Conservation (phyloP, 2,113 vertebrate genomes). For the Craseonycteris thonglongyai region DNA sequence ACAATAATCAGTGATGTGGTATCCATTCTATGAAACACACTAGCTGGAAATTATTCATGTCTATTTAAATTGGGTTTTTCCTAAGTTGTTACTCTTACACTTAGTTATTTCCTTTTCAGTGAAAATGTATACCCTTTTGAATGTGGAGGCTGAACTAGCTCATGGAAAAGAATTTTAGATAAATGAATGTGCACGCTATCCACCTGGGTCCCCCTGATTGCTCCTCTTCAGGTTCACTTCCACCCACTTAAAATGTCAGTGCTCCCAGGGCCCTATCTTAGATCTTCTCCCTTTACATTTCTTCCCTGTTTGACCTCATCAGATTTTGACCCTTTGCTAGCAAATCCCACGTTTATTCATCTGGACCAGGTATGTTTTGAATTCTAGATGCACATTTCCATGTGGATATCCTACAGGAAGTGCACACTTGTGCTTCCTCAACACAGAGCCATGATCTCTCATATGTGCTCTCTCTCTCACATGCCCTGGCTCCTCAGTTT, state of each 20-base stretch:
- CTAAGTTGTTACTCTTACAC: not conserved
- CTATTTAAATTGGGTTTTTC: not conserved
- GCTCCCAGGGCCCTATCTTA: not conserved
- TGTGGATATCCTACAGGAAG: not conserved
- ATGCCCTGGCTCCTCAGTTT: not conserved
- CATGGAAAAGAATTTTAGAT: not conserved
- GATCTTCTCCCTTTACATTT: not conserved
- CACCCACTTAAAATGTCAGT: not conserved
- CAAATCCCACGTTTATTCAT: not conserved
- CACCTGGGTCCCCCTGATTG: not conserved
- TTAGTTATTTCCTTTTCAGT: conserved; percentile 15
- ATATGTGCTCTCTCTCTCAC: not conserved
- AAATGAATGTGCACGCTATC: not conserved
- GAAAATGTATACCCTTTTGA: not conserved
- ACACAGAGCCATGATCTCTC: not conserved
- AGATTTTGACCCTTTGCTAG: not conserved
- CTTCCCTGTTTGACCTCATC: not conserved
- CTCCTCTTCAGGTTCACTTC: not conserved
- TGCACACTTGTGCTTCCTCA: not conserved
- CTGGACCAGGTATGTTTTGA: not conserved
- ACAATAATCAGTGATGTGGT: not conserved
- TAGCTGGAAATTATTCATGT: not conserved
- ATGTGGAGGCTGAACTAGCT: not conserved
- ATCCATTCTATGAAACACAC: not conserved
- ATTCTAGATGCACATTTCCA: not conserved